Conservation (phyloP, 2,888 invertebrate species). For the Ctena decussata region DNA sequence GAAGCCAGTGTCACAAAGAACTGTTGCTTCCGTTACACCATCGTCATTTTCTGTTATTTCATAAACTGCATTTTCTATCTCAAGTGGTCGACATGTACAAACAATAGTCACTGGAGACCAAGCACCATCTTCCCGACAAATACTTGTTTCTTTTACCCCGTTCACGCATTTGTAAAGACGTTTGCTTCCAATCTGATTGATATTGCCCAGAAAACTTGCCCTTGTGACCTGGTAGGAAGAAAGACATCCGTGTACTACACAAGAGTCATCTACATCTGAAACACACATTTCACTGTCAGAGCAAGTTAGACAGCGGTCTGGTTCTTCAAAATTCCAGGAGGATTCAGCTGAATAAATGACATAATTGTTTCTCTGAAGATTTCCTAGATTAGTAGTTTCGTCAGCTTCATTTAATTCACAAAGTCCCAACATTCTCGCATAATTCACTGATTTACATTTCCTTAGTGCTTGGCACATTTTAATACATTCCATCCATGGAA, state of each 20-base stretch:
- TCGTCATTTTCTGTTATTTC: neutral
- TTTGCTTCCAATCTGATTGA: neutral
- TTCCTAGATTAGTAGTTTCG: neutral
- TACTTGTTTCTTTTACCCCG: neutral
- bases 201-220: neutral
- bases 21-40: neutral
- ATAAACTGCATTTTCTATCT: neutral
- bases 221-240: too few species aligned
- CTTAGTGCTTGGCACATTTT: too few species aligned
- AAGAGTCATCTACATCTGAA: neutral
- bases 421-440: too few species aligned
- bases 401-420: neutral
- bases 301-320: neutral
- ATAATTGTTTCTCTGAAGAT: neutral
- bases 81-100: neutral
- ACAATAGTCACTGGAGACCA: neutral
- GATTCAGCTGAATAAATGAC: neutral
- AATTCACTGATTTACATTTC: neutral
- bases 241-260: neutral
- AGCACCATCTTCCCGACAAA: neutral
- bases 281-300: neutral
- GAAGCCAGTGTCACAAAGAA: neutral
- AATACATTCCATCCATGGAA: too few species aligned
- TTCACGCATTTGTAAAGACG: neutral
- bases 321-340: neutral